Percentiles rank a stretch among this genome's conserved stretches.
phyloP scores from a whole-genome alignment of 2,888 invertebrate species.

The Odontothrips loti region DNA sequence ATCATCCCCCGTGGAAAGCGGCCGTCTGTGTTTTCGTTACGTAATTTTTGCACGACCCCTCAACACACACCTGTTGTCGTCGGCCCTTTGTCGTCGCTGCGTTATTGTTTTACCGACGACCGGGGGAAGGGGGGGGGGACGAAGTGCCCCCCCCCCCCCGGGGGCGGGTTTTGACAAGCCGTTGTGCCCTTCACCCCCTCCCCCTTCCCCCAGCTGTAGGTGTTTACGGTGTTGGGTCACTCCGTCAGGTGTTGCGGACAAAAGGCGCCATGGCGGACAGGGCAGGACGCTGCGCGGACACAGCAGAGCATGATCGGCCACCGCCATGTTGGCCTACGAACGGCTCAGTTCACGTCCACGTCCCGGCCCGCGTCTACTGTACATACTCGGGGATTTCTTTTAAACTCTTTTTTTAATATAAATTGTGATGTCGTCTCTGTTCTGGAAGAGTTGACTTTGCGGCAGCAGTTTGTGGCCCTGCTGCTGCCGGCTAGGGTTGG shows the following conservation, averaged over 20 bases:
- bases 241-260: slow-evolving; percentile 15
- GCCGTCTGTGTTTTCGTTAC: background rate
- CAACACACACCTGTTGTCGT: slow-evolving; percentile 18
- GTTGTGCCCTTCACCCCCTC: background rate
- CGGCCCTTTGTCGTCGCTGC: slow-evolving; percentile 1
- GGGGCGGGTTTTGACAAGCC: background rate
- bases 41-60: background rate
- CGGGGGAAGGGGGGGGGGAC: too few species aligned
- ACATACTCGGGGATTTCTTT: too few species aligned
- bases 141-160: slow-evolving; percentile 2
- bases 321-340: background rate
- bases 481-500: too few species aligned
- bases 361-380: too few species aligned
- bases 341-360: background rate
- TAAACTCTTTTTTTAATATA: too few species aligned
- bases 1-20: too few species aligned
- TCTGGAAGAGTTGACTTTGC: too few species aligned
- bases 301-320: background rate
- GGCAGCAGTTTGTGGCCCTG: too few species aligned
- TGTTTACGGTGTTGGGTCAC: background rate
- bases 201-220: background rate
- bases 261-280: background rate
- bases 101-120: slow-evolving; percentile 20
- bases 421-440: too few species aligned
- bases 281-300: background rate